phyloP scores from a whole-genome alignment of 2,113 vertebrate genomes.

The Aldabrachelys gigantea region DNA sequence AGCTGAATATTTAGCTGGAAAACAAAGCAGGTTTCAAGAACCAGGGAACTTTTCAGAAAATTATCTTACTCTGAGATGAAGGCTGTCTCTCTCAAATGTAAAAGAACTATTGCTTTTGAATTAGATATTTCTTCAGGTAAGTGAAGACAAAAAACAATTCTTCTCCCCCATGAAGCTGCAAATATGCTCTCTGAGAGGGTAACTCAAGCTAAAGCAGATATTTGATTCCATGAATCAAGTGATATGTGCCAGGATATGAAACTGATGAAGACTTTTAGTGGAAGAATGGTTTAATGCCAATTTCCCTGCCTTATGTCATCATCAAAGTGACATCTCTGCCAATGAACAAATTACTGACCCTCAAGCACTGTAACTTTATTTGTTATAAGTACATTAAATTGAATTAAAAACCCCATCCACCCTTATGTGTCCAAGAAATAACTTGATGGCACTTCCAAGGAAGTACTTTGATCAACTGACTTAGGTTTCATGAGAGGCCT shows the following conservation, averaged over 20 bases:
- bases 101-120: not conserved
- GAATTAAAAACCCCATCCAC: not conserved
- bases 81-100: not conserved
- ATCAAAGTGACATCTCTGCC: not conserved
- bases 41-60: not conserved
- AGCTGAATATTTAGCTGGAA: not conserved
- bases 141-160: not conserved
- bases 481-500: slow-evolving; percentile 16
- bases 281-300: not conserved
- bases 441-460: slow-evolving; percentile 6
- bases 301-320: not conserved
- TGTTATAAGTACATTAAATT: not conserved
- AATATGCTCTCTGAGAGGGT: not conserved
- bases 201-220: not conserved
- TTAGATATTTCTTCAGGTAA: not conserved
- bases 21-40: not conserved
- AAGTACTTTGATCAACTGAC: not conserved
- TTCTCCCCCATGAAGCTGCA: not conserved
- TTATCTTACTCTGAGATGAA: not conserved
- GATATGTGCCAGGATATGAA: not conserved
- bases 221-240: not conserved
- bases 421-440: slow-evolving; percentile 15
- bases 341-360: slow-evolving; percentile 9
- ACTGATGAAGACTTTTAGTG: not conserved
- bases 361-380: slow-evolving; percentile 2